phyloP scores from a whole-genome alignment of 2,797 vertebrate genomes.

The Myotis pilosus region DNA sequence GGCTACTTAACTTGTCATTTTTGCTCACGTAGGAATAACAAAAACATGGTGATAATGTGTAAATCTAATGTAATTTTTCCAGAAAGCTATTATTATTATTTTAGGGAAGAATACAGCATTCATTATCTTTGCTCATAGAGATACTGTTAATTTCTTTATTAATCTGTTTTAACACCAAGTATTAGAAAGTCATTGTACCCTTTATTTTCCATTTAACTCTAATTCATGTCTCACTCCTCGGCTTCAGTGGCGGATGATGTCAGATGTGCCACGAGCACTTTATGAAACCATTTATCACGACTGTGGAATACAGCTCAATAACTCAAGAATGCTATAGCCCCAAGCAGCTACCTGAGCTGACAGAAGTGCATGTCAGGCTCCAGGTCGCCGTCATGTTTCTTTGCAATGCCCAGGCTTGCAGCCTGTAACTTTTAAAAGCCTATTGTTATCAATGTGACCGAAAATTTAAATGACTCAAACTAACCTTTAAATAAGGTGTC shows the following conservation, averaged over 20 bases:
- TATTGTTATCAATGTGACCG: background rate
- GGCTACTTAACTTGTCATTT: constrained; percentile 40
- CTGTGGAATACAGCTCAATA: constrained; percentile 41
- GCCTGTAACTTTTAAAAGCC: background rate
- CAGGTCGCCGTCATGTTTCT: background rate
- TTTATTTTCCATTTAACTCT: constrained; percentile 68
- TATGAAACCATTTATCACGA: constrained; percentile 74
- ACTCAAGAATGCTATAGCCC: background rate
- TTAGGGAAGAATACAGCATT: background rate
- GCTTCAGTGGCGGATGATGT: constrained; percentile 42
- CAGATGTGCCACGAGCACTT: constrained; percentile 69
- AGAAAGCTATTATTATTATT: constrained; percentile 15
- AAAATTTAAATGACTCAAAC: constrained; percentile 47
- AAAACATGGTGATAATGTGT: constrained; percentile 44
- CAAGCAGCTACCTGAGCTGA: background rate
- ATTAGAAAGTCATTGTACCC: constrained; percentile 66
- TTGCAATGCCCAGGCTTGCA: background rate
- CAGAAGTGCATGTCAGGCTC: background rate
- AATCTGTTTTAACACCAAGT: constrained; percentile 27
- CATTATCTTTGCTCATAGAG: constrained; percentile 2
- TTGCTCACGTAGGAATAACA: constrained; percentile 52
- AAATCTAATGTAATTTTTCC: background rate
- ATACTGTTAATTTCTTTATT: constrained; percentile 30
- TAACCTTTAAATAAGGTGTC: constrained; percentile 41
- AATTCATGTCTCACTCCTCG: constrained; percentile 64